A percentile compares a stretch with the other conserved stretches of the same genome.
Conservation (phyloP, 2,888 invertebrate species). For the Cheilosia urbana region DNA sequence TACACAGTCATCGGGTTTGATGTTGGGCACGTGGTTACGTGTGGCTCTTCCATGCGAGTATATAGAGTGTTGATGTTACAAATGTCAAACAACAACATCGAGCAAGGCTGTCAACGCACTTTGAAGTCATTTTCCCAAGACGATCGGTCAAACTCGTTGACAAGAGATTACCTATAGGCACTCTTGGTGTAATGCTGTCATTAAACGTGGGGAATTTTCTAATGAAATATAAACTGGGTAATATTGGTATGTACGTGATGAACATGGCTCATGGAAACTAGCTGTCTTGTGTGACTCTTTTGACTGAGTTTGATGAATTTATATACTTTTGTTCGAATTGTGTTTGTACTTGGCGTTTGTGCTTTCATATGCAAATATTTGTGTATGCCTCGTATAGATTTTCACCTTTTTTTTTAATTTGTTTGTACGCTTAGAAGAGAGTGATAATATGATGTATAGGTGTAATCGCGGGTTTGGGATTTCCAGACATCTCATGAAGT, state of each 20-base stretch:
- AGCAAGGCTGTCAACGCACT: conserved; percentile 27
- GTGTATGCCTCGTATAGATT: neutral
- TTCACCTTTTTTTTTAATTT: neutral
- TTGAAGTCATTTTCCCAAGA: conserved; percentile 3
- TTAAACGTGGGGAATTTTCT: conserved; percentile 9
- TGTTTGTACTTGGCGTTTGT: conserved; percentile 3
- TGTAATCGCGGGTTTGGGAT: neutral
- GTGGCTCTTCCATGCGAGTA: neutral
- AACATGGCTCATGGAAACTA: neutral
- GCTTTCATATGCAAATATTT: conserved; percentile 1
- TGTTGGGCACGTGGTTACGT: neutral
- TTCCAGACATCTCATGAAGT: neutral
- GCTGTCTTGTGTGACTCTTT: neutral
- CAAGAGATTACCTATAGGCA: too few relatives aligned
- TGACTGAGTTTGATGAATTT: conserved; percentile 14
- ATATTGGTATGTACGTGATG: neutral
- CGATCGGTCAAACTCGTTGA: neutral
- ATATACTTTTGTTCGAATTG: neutral
- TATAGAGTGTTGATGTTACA: conserved; percentile 11
- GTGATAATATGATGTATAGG: neutral
- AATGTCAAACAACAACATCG: conserved; percentile 11
- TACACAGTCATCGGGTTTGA: neutral
- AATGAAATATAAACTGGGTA: conserved; percentile 22
- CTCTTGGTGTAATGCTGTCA: neutral
- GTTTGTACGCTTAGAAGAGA: neutral